Evolutionary conservation across 2,888 invertebrate species (phyloP), one percentile per base, ranked within the genome.

Genomic region (Phengaris alcon): DNA sequence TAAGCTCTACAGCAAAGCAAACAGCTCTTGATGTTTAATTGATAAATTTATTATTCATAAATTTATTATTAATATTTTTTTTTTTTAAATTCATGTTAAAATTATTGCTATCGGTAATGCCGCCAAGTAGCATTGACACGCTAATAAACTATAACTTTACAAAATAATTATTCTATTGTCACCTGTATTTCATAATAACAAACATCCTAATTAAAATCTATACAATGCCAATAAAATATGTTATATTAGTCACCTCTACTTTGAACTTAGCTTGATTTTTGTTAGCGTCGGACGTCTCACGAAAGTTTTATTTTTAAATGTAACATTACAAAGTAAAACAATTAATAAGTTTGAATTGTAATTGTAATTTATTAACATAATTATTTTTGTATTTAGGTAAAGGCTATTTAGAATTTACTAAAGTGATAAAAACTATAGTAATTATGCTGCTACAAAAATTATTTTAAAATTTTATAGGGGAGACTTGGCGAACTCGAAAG

Each of bases 251-350:
- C 52, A 44, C 35, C 35, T 44, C 12, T 12, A 64, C 35, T 13
- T 64, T 64, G 64, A 64, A 35, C 64, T 64, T 64, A 35, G 64
- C 64, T 35, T 64, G 64, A 35, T 64, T 44, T 64, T 64, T 6
- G 35, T 52, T 9, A 12, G 64, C 44, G 35, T 64, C 59, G 54
- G 54, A 54, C 54, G 0, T 12, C 54, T 64, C 64, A 35, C 35
- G 35, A 64, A 64, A 35, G 59, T 4, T 64, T 64, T 64, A 64
- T 64, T 64, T 52, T 35, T 64, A 64, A 64, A 64, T 64, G 64
- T 64, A 64, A 64, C 64, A 64, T 44, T 64, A 64, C 64, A 44
- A 22, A 12, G 13, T 64, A 35, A 13, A 22, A 64, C 64, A 13
- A 10, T 64, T 35, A 35, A 35, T 12, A 12, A 12, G 64, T 12